Evolutionary conservation across 1,140 invertebrate genomes (phyloP).

Genomic region (Achroia grisella): DNA sequence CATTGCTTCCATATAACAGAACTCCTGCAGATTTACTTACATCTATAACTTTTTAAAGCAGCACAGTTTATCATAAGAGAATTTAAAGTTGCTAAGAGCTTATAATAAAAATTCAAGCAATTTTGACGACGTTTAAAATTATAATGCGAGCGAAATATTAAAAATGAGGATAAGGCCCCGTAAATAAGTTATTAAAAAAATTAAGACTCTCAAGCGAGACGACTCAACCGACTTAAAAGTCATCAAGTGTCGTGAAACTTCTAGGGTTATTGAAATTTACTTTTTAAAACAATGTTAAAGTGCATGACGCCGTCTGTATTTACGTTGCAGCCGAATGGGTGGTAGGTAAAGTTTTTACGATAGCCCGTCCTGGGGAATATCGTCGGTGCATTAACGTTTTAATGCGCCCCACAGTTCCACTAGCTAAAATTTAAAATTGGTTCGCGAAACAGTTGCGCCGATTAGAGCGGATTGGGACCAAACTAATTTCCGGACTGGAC

Average conservation of each 20-base stretch:
- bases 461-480: slow-evolving; percentile 16
- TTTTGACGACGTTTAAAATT: neutral
- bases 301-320: slow-evolving; percentile 42
- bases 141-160: neutral
- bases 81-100: neutral
- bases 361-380: slow-evolving; percentile 45
- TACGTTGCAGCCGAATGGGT: slow-evolving; percentile 27
- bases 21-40: too few species aligned
- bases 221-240: slow-evolving; percentile 7
- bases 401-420: slow-evolving; percentile 30
- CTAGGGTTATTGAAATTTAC: slow-evolving; percentile 57
- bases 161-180: neutral
- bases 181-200: neutral
- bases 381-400: slow-evolving; percentile 65
- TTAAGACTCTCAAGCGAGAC: neutral
- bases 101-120: neutral
- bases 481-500: slow-evolving; percentile 6
- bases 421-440: slow-evolving; percentile 31
- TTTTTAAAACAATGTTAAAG: slow-evolving; percentile 58
- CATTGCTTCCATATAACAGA: too few species aligned
- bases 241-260: slow-evolving; percentile 34
- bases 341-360: slow-evolving; percentile 63
- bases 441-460: slow-evolving; percentile 20
- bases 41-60: too few species aligned
- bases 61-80: too few species aligned